Conservation (phyloP, 2,113 vertebrate genomes). For the Potamarius usumacintae region DNA sequence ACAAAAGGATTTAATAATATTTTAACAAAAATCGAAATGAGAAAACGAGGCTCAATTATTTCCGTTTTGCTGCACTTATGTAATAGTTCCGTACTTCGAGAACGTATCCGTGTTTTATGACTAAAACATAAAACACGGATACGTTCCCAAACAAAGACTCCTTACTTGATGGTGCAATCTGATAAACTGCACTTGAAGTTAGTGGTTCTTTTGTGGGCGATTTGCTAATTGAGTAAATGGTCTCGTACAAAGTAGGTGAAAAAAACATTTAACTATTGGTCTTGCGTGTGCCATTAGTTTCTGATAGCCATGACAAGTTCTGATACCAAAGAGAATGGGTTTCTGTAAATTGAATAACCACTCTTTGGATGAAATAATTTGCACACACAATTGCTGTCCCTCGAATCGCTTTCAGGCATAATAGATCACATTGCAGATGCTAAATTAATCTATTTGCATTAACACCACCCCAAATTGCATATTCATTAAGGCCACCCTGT, state of each 20-base stretch:
- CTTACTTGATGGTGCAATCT: background rate
- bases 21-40: background rate
- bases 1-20: background rate
- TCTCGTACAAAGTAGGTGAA: background rate
- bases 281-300: background rate
- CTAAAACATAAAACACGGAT: no score
- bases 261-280: background rate
- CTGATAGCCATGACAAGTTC: background rate
- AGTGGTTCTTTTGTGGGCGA: background rate
- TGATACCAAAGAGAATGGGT: background rate
- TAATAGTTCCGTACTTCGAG: background rate
- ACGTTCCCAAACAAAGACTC: background rate
- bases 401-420: constrained; percentile 2
- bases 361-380: background rate
- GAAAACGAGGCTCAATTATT: background rate
- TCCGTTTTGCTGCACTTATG: background rate
- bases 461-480: constrained; percentile 1
- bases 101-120: background rate
- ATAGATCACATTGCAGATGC: background rate
- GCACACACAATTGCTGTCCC: background rate
- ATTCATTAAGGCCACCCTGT: background rate
- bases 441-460: constrained; percentile 28
- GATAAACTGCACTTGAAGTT: background rate
- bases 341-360: background rate
- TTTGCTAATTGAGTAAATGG: background rate